Evolutionary conservation across 2,797 vertebrate genomes (phyloP), one percentile per base, ranked within the genome.

Genomic region (Halcyon badia): DNA sequence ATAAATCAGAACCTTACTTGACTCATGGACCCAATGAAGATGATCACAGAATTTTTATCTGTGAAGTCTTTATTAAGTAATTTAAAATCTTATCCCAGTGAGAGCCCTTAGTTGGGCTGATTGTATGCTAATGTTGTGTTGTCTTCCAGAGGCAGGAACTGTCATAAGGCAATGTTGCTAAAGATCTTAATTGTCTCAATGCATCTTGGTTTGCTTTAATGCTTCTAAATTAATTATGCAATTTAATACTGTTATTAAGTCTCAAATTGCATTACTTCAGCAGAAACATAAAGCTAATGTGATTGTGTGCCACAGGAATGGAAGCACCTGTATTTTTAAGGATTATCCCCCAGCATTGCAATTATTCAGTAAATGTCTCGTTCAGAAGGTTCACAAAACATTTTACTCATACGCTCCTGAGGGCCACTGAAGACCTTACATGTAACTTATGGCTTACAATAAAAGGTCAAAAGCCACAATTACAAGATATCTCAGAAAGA

Each of bases 151-250:
- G 39, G 70, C 80, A 91, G 72, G 62, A 92, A 87, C 82, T 71
- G 17, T 77, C 41, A 35, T 64, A 79, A 77, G 31, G 15, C 46
- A 94, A 41, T 69, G 46, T 66, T 94, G 73, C 72, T 88, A 48
- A 94, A 89, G 64, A 51, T 95, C 90, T 91, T 95, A 95, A 97
- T 94, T 95, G 83, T 70, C 80, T 79, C 89, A 66, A 52, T 96
- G 88, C 24, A 93, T 97, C 95, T 82, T 90, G 28, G 46, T 95
- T 60, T 93, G 77, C 90, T 95, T 96, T 95, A 95, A 89, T 94
- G 87, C 66, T 30, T 90, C 51, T 95, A 94, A 94, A 83, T 90
- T 96, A 97, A 95, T 97, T 94, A 87, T 46, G 46, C 73, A 81
- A 84, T 95, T 94, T 94, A 93, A 94, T 94, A 35, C 64, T 79